Evolutionary conservation across 2,797 vertebrate genomes (phyloP).

Genomic region (Valencia hispanica): DNA sequence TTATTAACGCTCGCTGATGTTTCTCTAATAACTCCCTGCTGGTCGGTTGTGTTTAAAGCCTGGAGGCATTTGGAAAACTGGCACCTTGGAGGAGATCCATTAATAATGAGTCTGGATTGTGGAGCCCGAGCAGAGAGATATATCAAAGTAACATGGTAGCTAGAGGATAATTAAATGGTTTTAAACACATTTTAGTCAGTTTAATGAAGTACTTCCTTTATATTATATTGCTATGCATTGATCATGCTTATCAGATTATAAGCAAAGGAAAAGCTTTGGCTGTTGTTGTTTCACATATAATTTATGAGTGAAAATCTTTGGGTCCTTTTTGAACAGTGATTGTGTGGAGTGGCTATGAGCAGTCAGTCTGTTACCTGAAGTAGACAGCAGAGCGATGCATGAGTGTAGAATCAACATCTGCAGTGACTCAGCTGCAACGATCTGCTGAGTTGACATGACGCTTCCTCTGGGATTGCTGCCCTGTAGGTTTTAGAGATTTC

Average conservation of each 20-base stretch:
- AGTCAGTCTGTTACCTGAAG: not conserved
- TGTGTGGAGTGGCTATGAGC: not conserved
- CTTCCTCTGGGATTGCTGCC: not conserved
- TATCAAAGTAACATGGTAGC: not conserved
- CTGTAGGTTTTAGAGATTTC: not conserved
- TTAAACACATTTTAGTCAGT: not conserved
- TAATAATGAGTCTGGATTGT: not conserved
- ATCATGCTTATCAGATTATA: not conserved
- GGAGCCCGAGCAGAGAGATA: not conserved
- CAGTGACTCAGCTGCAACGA: no score
- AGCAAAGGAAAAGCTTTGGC: not conserved
- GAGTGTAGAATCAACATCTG: no score
- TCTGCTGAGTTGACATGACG: not conserved
- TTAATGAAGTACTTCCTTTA: not conserved
- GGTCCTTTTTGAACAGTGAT: not conserved
- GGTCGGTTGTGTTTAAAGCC: not conserved
- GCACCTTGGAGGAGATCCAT: not conserved
- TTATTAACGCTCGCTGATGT: not conserved
- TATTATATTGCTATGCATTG: not conserved
- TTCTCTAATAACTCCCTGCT: slow-evolving; percentile 6
- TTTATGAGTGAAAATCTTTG: no score
- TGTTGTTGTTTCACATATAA: not conserved
- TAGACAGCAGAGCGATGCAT: not conserved
- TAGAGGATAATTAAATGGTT: not conserved
- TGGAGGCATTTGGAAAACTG: not conserved